These are phyloP conservation scores for Polypterus senegalus DNA, from an alignment of 2,113 vertebrate species.

Conservation along the genomic window DNA sequence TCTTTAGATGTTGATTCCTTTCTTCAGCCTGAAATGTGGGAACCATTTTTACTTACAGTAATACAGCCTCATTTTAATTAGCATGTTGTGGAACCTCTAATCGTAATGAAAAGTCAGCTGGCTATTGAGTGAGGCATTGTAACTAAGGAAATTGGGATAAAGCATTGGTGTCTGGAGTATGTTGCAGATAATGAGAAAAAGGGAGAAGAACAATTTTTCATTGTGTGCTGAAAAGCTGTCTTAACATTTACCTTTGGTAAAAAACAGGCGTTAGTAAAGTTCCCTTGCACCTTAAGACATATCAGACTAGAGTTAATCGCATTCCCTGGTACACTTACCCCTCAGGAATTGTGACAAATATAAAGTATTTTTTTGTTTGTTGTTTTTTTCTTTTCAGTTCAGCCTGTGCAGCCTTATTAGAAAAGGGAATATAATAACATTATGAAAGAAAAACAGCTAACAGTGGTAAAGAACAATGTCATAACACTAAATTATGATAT, in stretches of 20 bases:
- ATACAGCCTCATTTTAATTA: too few species aligned
- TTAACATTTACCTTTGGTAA: neutral
- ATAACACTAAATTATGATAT: conserved; percentile 79
- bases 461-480: conserved; percentile 69
- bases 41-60: too few species aligned
- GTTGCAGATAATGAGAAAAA: too few species aligned
- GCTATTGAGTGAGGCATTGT: too few species aligned
- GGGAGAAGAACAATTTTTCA: too few species aligned
- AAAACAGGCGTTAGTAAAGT: conserved; percentile 25
- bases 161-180: too few species aligned
- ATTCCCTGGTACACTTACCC: conserved; percentile 53
- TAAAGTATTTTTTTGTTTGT: conserved; percentile 36
- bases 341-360: conserved; percentile 75
- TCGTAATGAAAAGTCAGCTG: too few species aligned
- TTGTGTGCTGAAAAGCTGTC: neutral
- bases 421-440: conserved; percentile 72
- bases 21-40: too few species aligned
- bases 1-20: too few species aligned
- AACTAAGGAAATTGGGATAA: too few species aligned
- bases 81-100: too few species aligned
- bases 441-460: conserved; percentile 74
- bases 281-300: conserved; percentile 68
- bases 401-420: conserved; percentile 71
- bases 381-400: conserved; percentile 37
- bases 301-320: conserved; percentile 59